A percentile compares a stretch with the other conserved stretches of the same genome.
Evolutionary conservation across 2,113 vertebrate genomes (phyloP).

Genomic region (Accipiter cooperii): DNA sequence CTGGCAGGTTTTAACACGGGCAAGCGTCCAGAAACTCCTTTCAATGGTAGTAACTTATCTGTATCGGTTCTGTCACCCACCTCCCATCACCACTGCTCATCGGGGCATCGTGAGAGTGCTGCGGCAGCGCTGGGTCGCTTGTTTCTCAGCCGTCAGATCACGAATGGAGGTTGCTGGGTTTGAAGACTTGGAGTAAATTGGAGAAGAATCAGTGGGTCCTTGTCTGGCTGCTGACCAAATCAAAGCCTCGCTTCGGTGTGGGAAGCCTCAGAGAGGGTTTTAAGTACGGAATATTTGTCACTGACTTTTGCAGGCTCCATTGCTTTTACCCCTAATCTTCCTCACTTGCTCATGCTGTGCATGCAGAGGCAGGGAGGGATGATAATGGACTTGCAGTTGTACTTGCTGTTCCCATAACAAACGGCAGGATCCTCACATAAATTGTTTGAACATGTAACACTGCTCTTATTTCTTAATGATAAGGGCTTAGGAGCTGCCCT

Average conservation of each 20-base stretch:
- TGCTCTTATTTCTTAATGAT: constrained; percentile 43
- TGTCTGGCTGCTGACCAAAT: neutral
- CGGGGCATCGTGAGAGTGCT: neutral
- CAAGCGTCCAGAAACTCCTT: neutral
- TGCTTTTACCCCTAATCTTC: constrained; percentile 7
- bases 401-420: constrained; percentile 43
- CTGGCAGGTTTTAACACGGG: neutral
- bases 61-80: neutral
- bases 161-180: neutral
- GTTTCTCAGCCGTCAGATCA: neutral
- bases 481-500: constrained; percentile 17
- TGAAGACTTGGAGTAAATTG: neutral
- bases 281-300: constrained; percentile 7
- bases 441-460: constrained; percentile 15
- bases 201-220: neutral
- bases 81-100: neutral
- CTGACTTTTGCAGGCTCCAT: neutral
- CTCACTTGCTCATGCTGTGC: constrained; percentile 7
- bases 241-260: neutral
- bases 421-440: constrained; percentile 11
- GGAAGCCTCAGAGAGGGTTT: constrained; percentile 9
- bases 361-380: neutral
- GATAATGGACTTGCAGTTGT: constrained; percentile 39
- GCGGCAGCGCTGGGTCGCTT: neutral
- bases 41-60: neutral